Base-by-base conservation (phyloP, 2,113 vertebrate genomes). In the Laticauda laticaudata region DNA sequence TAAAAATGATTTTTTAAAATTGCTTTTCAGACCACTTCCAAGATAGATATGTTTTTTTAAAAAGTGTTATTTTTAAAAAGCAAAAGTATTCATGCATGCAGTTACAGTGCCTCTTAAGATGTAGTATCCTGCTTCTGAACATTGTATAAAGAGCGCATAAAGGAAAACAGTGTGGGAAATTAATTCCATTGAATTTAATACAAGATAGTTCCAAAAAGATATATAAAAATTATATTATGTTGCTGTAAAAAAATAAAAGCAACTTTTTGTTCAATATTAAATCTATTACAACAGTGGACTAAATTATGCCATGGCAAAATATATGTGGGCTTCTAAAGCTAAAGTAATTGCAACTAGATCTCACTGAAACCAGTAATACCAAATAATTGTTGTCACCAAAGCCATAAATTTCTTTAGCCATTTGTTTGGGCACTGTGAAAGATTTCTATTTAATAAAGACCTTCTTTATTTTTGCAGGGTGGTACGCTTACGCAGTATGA, bases 401-500 rank as follows among this genome's bases (percentile, higher is more conserved):
- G 45, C 12, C n/a, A 56, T n/a, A n/a, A 0, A 34, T 20, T 48
- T 43, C 2, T 64, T 39, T 51, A 53, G 45, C 55, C 20, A 26
- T 91, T 86, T 51, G 26, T 56, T 90, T 57, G 4, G 69, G 51
- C 26, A n/a, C 56, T 8, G 10, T 39, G 39, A 54, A 20, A 56
- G 39, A 53, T 53, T 61, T 54, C 26, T 4, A 61, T 86, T 48
- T 86, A n/a, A 88, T 5, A 85, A 81, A 24, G 8, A 4, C 54
- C 91, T 92, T 61, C 91, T 10, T 64, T 93, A 12, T 34, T 89
- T 96, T 94, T 87, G 57, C 97, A 99, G 99, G 99, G 99, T 92
- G 99, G 99, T 56, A 99, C 99, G 0, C 97, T 99, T 91, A 99
- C 99, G 11, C 98, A 99, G 55, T 99, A 99, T 0, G 99, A 99